These are phyloP conservation scores for Tetramorium alpestre DNA, from an alignment of 1,140 invertebrate species.

Conservation along the genomic window DNA sequence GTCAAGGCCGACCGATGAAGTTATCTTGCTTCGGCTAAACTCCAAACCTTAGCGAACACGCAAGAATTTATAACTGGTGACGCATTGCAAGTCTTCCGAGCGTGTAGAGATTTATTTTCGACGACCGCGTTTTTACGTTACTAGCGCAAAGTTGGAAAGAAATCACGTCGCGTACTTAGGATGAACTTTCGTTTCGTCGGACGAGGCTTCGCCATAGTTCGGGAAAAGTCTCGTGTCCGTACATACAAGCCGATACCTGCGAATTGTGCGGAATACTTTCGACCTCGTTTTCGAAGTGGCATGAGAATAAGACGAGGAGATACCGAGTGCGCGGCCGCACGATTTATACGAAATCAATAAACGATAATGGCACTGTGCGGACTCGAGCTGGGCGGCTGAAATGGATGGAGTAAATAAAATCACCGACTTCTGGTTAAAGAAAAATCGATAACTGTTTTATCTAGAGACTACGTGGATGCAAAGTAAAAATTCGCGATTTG, in stretches of 20 bases:
- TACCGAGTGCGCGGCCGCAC: neutral
- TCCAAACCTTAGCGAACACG: conserved; percentile 56
- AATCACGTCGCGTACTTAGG: conserved; percentile 46
- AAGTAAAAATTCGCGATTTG: neutral
- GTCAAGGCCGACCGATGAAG: conserved; percentile 24
- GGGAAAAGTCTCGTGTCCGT: conserved; percentile 22
- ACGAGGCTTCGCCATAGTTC: conserved; percentile 13
- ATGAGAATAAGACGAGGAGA: conserved; percentile 32
- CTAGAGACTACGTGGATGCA: neutral
- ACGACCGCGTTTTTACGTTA: conserved; percentile 40
- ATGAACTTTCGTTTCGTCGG: conserved; percentile 43
- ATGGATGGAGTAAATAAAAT: conserved; percentile 27
- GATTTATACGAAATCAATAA: conserved; percentile 56
- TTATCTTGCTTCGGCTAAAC: conserved; percentile 40
- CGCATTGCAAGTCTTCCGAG: conserved; percentile 53
- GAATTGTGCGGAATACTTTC: conserved; percentile 48
- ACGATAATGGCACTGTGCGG: conserved; percentile 25
- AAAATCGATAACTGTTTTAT: conserved; percentile 10
- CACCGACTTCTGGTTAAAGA: neutral
- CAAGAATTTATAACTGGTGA: conserved; percentile 70
- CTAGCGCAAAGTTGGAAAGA: neutral
- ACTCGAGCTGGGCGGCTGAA: conserved; percentile 9
- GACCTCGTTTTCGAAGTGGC: conserved; percentile 26
- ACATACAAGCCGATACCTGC: conserved; percentile 38
- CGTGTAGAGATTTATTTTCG: conserved; percentile 65